Conservation (phyloP, 2,888 invertebrate genomes). For the Hirtodrosophila duncani region DNA sequence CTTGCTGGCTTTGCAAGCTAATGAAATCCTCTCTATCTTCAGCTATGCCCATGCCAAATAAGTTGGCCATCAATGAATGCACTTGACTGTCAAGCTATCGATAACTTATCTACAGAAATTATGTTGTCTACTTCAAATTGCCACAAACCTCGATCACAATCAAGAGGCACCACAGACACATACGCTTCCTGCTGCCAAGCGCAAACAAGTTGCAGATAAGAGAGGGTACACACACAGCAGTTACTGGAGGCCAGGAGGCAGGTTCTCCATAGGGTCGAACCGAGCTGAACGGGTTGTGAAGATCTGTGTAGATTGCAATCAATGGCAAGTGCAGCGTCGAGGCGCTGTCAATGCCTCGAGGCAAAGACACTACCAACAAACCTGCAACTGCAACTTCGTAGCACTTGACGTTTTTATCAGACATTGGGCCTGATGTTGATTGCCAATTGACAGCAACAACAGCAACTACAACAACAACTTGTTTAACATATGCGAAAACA, state of each 20-base stretch:
- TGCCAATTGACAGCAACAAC: conserved; percentile 28
- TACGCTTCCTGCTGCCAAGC: conserved; percentile 12
- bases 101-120: conserved; percentile 54
- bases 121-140: conserved; percentile 60
- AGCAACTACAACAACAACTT: conserved; percentile 27
- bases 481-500: conserved; percentile 39
- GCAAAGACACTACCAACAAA: too few species aligned
- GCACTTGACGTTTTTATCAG: conserved; percentile 37
- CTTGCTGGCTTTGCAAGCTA: too few species aligned
- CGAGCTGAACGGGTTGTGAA: conserved; percentile 28
- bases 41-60: too few species aligned
- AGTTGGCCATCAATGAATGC: too few species aligned
- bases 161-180: conserved; percentile 3
- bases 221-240: too few species aligned
- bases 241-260: neutral
- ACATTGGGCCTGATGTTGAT: conserved; percentile 5
- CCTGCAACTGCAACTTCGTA: conserved; percentile 10
- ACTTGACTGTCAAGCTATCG: conserved; percentile 8
- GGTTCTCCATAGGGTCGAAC: conserved; percentile 3
- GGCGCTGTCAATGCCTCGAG: conserved; percentile 34
- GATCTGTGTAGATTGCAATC: conserved; percentile 35
- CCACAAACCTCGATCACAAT: conserved; percentile 40
- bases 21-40: too few species aligned
- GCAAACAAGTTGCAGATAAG: conserved; percentile 26
- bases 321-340: conserved; percentile 22